These are phyloP conservation scores for Rhinogobius similis DNA, from an alignment of 2,113 vertebrate genomes.

Conservation along the genomic window DNA sequence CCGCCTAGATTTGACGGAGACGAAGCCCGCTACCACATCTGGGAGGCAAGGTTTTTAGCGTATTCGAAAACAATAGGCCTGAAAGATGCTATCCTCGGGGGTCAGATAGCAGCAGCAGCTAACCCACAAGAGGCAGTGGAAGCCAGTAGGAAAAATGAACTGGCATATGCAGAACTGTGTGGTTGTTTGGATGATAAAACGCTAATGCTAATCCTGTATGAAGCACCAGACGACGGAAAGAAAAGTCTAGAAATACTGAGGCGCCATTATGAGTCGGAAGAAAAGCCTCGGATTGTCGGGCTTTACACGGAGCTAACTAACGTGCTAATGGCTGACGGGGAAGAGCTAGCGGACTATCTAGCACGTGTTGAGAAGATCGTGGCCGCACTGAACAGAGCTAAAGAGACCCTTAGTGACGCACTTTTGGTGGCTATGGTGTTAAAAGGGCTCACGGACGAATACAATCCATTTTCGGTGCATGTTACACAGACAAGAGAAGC, in stretches of 20 bases:
- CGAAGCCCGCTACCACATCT: not conserved
- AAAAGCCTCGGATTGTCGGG: not conserved
- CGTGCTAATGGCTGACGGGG: not conserved
- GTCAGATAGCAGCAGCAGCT: not conserved
- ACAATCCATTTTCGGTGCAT: not conserved
- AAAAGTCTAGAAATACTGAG: not conserved
- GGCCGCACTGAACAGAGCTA: not conserved
- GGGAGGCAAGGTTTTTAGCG: constrained; percentile 1
- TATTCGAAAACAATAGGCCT: not conserved
- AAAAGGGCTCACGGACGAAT: not conserved
- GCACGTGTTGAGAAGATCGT: not conserved
- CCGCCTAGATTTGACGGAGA: not conserved
- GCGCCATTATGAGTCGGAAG: no score
- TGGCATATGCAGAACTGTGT: not conserved
- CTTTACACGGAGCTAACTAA: not conserved
- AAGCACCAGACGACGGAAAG: not conserved
- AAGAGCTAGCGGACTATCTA: not conserved
- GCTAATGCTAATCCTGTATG: not conserved
- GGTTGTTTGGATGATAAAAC: constrained; percentile 2
- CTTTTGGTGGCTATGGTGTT: not conserved
- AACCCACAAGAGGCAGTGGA: no score
- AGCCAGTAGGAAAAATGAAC: not conserved
- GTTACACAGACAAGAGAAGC: not conserved
- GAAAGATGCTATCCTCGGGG: not conserved
- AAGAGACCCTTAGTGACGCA: not conserved